Percentiles rank a stretch among this genome's conserved stretches.
These are phyloP conservation scores for Drosophila tropicalis DNA, from an alignment of 1,140 invertebrate genomes.

Conservation along the genomic window DNA sequence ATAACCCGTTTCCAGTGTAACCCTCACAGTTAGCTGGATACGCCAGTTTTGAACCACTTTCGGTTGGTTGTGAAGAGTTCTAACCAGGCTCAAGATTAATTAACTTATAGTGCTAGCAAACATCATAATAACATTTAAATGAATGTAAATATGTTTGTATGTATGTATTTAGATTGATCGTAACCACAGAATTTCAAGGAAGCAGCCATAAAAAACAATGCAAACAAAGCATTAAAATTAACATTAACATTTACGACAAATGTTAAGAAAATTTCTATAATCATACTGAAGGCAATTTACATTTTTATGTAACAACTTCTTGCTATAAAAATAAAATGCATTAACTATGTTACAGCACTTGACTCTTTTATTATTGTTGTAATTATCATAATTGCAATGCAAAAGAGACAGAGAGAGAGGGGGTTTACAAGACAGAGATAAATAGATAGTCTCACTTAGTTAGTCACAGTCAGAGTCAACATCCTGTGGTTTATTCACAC, in stretches of 20 bases:
- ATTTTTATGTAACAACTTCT: slow-evolving; percentile 21
- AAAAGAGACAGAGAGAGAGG: slow-evolving; percentile 7
- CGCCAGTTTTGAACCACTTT: slow-evolving; percentile 75
- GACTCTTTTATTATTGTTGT: slow-evolving; percentile 30
- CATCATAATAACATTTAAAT: no score
- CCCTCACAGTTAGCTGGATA: slow-evolving; percentile 66
- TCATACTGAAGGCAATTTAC: slow-evolving; percentile 22
- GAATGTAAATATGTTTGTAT: slow-evolving; percentile 19
- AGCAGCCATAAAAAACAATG: slow-evolving; percentile 32
- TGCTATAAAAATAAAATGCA: neutral
- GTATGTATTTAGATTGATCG: slow-evolving; percentile 34
- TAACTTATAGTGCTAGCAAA: slow-evolving; percentile 12
- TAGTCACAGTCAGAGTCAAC: slow-evolving; percentile 52
- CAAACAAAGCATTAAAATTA: slow-evolving; percentile 31
- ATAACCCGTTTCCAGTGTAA: slow-evolving; percentile 55
- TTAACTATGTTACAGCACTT: slow-evolving; percentile 26
- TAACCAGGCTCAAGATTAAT: slow-evolving; percentile 48
- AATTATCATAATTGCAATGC: slow-evolving; percentile 50
- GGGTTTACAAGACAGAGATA: slow-evolving; percentile 10
- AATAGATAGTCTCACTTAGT: slow-evolving; percentile 27
- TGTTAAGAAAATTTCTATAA: slow-evolving; percentile 28
- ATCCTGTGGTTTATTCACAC: slow-evolving; percentile 73
- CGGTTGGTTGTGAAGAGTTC: slow-evolving; percentile 69
- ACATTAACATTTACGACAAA: slow-evolving; percentile 36
- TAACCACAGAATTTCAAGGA: slow-evolving; percentile 60